Percentiles rank a stretch among this genome's conserved stretches.
Conservation (phyloP, 2,797 vertebrate genomes). For the Syndactyla subalaris region DNA sequence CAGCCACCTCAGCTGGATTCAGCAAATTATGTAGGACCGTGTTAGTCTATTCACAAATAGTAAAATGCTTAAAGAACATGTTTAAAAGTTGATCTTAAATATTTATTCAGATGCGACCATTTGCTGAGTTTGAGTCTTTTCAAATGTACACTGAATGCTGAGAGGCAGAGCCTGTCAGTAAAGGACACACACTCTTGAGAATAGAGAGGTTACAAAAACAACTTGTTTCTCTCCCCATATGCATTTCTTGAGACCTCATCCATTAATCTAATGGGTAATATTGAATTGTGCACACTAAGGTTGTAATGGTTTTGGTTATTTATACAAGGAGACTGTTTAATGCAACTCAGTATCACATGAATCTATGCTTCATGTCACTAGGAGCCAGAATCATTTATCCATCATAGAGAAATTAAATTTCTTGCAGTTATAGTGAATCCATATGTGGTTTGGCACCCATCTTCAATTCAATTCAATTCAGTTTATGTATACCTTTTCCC, state of each 20-base stretch:
- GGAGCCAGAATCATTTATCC: background rate
- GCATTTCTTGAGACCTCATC: background rate
- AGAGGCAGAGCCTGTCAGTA: background rate
- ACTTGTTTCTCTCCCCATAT: background rate
- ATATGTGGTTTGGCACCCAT: background rate
- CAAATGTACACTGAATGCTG: background rate
- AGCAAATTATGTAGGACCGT: background rate
- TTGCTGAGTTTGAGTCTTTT: background rate
- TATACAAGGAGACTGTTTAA: background rate
- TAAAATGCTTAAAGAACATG: background rate
- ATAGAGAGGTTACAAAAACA: background rate
- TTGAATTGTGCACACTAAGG: background rate
- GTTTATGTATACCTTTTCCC: background rate
- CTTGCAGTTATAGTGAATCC: background rate
- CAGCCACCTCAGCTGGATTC: background rate
- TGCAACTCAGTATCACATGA: background rate
- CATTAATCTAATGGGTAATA: background rate
- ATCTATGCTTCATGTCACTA: background rate
- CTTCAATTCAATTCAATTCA: background rate
- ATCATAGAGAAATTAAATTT: background rate
- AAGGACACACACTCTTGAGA: fast-evolving
- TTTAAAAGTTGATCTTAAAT: background rate
- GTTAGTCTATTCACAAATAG: background rate
- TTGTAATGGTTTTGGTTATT: background rate
- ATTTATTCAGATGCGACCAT: background rate